Evolutionary conservation across 1,140 invertebrate genomes (phyloP), one percentile per base, ranked within the genome.

Genomic region (Rhyzopertha dominica): DNA sequence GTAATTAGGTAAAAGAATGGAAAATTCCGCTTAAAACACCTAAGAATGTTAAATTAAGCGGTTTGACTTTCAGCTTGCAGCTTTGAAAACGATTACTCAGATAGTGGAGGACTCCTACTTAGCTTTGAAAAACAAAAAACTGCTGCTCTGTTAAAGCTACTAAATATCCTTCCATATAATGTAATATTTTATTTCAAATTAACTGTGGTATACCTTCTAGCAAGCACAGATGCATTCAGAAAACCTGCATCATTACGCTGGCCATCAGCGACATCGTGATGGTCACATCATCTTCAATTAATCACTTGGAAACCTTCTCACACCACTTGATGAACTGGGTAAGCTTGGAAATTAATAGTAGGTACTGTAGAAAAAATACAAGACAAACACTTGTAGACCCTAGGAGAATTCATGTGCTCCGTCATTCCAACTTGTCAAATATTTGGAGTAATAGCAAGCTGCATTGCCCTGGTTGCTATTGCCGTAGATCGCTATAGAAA

Each of bases 401-500:
- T 73, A 30, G 72, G 73, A 0, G 18, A 46, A 9, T 60, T 69
- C 14, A 54, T 73, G 59, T 78, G 75, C 49, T 57, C 56, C 2
- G 56, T 70, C 23, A 60, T 76, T 25, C 74, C 76, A 4, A 72
- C 70, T 43, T 36, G 70, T 0, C 73, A 75, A 54, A 70, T 71
- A 1, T 58, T 68, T 0, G 69, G 73, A 1, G 57, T 75, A 25
- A 40, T 75, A 8, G 65, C 64, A 4, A 73, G 71, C 40, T 75
- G 74, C 2, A 48, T 73, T 4, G 69, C 72, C 7, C 58, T 78
- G n/a, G 66, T 74, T 16, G 66, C 65, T 16, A 72, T 78, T 14
- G 74, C 76, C 1, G 32, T 77, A 22, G 74, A 78, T 53, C 62
- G 74, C 22, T 77, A 75, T 25, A 51, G 65, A 56, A 70, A 65